A percentile compares a stretch with the other conserved stretches of the same genome.
Evolutionary conservation across 2,888 invertebrate species (phyloP).

Genomic region (Argyresthia goedartella): DNA sequence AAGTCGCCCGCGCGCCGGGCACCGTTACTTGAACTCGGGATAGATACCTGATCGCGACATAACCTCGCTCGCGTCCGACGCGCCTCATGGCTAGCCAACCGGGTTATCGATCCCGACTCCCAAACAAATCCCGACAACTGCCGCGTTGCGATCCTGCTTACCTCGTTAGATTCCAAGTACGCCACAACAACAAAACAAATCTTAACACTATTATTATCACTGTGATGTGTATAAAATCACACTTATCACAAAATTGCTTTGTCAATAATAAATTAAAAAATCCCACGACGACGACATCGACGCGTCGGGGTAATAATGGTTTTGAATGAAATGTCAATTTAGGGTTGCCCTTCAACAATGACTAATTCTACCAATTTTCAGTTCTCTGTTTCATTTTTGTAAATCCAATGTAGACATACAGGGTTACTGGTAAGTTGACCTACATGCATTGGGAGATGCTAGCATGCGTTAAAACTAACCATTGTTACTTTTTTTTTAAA

Average conservation of each 20-base stretch:
- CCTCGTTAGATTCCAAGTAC: constrained; percentile 57
- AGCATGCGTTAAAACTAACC: too few relatives aligned
- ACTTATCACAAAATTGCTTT: constrained; percentile 66
- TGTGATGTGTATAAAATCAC: constrained; percentile 65
- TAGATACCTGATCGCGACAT: constrained; percentile 60
- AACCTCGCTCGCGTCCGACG: constrained; percentile 49
- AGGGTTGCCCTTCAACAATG: background rate
- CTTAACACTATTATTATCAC: constrained; percentile 65
- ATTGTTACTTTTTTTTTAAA: too few relatives aligned
- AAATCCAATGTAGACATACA: too few relatives aligned
- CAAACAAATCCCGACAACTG: constrained; percentile 43
- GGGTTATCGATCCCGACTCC: constrained; percentile 66
- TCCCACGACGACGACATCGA: constrained; percentile 54
- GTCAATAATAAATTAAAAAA: constrained; percentile 63
- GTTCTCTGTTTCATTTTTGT: background rate
- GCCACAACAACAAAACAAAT: constrained; percentile 65
- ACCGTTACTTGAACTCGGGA: constrained; percentile 67
- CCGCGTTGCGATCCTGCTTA: constrained; percentile 31
- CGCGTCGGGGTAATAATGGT: constrained; percentile 48
- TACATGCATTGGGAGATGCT: too few relatives aligned
- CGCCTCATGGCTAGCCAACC: constrained; percentile 68
- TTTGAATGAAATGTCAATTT: constrained; percentile 5
- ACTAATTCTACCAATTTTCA: background rate
- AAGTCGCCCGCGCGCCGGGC: constrained; percentile 37
- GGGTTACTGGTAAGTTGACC: too few relatives aligned